A percentile compares a stretch with the other conserved stretches of the same genome.
Conservation (phyloP, 2,113 vertebrate genomes). For the Podocnemis expansa region DNA sequence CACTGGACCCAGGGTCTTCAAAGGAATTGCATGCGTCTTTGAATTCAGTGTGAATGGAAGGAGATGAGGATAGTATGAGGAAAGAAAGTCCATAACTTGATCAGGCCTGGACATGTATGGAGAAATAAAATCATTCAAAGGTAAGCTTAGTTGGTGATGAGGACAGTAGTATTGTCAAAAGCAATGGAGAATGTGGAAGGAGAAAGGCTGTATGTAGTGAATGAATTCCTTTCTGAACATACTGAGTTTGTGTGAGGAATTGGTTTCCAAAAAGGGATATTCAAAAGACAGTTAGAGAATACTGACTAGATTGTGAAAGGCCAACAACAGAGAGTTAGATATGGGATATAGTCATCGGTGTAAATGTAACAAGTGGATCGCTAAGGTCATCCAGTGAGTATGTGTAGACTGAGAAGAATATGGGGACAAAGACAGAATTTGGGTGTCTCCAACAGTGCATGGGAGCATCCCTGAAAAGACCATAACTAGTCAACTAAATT, state of each 20-base stretch:
- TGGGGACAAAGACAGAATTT: background rate
- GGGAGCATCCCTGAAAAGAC: background rate
- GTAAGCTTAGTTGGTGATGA: background rate
- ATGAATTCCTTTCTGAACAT: fast-evolving
- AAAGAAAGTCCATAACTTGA: background rate
- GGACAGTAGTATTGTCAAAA: fast-evolving
- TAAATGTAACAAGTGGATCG: background rate
- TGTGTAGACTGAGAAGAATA: background rate
- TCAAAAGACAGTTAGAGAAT: background rate
- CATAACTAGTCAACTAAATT: background rate
- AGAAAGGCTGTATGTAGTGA: background rate
- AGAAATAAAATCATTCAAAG: background rate
- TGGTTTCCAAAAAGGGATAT: background rate
- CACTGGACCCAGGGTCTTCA: background rate
- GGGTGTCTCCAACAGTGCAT: background rate
- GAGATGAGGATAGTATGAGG: background rate
- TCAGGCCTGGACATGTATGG: background rate
- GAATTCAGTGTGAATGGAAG: background rate
- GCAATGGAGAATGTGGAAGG: background rate
- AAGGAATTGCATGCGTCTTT: background rate
- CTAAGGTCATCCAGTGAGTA: background rate
- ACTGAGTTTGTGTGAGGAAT: fast-evolving
- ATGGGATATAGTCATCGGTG: background rate
- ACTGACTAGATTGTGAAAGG: background rate
- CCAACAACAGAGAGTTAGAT: background rate